Base-by-base conservation (phyloP, 64 coral and sea anemone genomes). In the Actinia equina region DNA sequence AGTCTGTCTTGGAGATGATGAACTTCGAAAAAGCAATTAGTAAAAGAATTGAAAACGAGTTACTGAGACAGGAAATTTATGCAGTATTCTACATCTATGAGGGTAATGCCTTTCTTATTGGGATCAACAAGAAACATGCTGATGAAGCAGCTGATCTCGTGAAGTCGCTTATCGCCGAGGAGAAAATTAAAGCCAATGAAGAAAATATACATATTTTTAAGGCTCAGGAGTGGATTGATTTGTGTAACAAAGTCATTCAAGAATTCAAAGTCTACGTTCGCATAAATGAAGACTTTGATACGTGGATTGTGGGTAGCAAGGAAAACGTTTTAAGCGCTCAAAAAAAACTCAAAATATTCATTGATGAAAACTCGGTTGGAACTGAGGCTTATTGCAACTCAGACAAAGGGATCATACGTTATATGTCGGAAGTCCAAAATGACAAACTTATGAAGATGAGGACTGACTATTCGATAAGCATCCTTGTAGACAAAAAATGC, bases 371-470 rank as follows among this genome's bases (percentile, higher is more conserved):
- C 22, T 80, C 84, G 16, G 30, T 86, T 25, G 37, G 44, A 17
- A 20, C 43, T 17, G 76, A 87, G 8, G 1, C 5, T 0, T 81
- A 56, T n/a, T 13, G 9, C 10, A 87, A 56, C 15, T 3, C 56
- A 14, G 64, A 80, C 17, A 44, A 43, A 23, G 25, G 83, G 17
- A 8, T 67, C 22, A 25, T 84, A 19, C 74, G 77, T 25, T 91
- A 91, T 63, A 56, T 91, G 19, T 14, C 52, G 23, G 74, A 86
- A 43, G 20, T 49, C 44, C 43, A 77, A 77, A 85, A 86, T 18
- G 61, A 54, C 4, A 77, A 91, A 20, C 76, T 91, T 41, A 20
- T 58, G 3, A 9, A 59, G 41, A 82, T 87, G 43, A 76, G 87
- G 70, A 65, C 30, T 52, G 30, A 56, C 5, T 82, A 54, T 81